A percentile compares a stretch with the other conserved stretches of the same genome.
phyloP scores from a whole-genome alignment of 2,113 vertebrate genomes.

The Bubo bubo region DNA sequence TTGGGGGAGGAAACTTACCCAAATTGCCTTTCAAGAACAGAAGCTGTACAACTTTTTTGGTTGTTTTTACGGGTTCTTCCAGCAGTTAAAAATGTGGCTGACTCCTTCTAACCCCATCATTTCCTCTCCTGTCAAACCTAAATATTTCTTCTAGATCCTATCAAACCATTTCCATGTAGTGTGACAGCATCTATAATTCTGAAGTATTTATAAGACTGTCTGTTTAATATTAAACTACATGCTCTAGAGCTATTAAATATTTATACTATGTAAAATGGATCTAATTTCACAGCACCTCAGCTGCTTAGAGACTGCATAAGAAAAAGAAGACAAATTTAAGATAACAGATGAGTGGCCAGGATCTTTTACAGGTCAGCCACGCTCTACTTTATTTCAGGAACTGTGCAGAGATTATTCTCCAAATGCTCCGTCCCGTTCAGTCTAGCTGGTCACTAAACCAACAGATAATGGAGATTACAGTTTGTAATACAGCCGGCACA shows the following conservation, averaged over 20 bases:
- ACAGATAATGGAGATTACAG: not conserved
- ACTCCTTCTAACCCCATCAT: not conserved
- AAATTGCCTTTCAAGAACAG: conserved; percentile 24
- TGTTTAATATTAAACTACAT: conserved; percentile 53
- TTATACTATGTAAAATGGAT: conserved; percentile 40
- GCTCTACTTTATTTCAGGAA: not conserved
- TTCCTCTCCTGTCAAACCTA: conserved; percentile 42
- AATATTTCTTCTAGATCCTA: conserved; percentile 45
- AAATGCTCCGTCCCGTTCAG: not conserved
- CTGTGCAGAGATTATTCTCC: not conserved
- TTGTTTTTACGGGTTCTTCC: not conserved
- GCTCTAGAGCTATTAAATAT: conserved; percentile 48
- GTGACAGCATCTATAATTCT: conserved; percentile 57
- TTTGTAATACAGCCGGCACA: not conserved
- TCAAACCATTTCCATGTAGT: conserved; percentile 10
- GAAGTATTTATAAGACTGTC: conserved; percentile 40
- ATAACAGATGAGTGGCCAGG: not conserved
- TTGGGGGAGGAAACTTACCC: not conserved
- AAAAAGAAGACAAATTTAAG: not conserved
- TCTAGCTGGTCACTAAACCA: not conserved
- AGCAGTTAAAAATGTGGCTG: not conserved
- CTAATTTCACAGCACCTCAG: conserved; percentile 38
- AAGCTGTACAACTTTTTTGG: not conserved
- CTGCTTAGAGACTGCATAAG: not conserved
- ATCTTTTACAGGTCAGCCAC: not conserved